Percentiles rank a stretch among this genome's conserved stretches.
Evolutionary conservation across 2,797 vertebrate species (phyloP).

Genomic region (Crocodylus rhombifer): DNA sequence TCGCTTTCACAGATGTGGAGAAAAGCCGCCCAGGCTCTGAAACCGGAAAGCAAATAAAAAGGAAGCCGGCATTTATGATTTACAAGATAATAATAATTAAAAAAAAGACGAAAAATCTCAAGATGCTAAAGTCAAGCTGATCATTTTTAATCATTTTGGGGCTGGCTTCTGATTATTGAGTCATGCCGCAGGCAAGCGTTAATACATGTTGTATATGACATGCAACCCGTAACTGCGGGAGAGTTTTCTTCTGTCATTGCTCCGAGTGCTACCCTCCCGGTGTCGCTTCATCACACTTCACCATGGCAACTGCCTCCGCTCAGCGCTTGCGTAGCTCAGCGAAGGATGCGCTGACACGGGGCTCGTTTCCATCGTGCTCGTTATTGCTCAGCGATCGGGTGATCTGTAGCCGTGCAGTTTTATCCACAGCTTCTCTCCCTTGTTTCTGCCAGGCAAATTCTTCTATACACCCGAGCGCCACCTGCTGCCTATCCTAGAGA

Average conservation of each 20-base stretch:
- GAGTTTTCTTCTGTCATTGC: not conserved
- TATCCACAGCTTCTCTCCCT: not conserved
- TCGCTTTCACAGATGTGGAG: no score
- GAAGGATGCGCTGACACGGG: not conserved
- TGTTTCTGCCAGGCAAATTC: rapidly evolving
- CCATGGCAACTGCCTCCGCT: not conserved
- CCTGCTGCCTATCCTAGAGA: rapidly evolving
- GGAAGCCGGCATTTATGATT: no score
- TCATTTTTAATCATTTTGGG: no score
- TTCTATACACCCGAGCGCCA: not conserved
- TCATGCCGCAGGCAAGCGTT: not conserved
- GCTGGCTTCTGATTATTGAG: not conserved
- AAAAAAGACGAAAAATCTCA: no score
- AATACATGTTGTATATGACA: not conserved
- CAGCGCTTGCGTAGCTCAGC: rapidly evolving
- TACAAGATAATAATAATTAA: no score
- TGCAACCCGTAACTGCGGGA: not conserved
- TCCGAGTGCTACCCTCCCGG: not conserved
- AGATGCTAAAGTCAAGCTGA: no score
- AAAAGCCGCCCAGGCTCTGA: no score
- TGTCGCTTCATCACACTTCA: constrained; percentile 7
- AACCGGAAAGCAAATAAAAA: no score
- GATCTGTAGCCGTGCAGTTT: rapidly evolving
- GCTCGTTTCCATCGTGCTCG: rapidly evolving
- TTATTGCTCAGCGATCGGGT: rapidly evolving